These are phyloP conservation scores for Leptopilina drosophilae DNA, from an alignment of 2,888 invertebrate species.

Conservation along the genomic window DNA sequence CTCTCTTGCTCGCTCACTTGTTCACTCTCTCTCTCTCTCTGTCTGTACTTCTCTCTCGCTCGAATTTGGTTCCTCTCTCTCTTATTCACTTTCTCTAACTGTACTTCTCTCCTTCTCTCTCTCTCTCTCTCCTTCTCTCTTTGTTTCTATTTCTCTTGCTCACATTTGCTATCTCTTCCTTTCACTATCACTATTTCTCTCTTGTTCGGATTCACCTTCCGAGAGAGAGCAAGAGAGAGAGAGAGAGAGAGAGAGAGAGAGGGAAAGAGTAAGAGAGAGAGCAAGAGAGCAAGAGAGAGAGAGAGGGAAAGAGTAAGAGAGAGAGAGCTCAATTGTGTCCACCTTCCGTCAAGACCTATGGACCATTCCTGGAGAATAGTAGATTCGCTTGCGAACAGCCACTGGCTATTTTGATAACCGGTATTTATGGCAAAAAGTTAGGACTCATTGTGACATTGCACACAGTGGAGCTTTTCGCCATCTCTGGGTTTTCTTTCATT, in stretches of 20 bases:
- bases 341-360: constrained; percentile 56
- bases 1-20: constrained; percentile 52
- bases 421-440: constrained; percentile 75
- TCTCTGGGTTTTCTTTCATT: constrained; percentile 47
- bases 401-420: constrained; percentile 67
- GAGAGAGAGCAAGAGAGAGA: no score
- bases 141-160: neutral
- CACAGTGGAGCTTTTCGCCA: constrained; percentile 33
- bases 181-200: neutral
- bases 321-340: constrained; percentile 44
- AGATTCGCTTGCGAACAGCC: constrained; percentile 52
- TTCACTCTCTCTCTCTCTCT: constrained; percentile 38
- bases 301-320: no score
- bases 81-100: constrained; percentile 49
- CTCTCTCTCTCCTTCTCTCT: constrained; percentile 18
- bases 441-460: constrained; percentile 46
- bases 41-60: constrained; percentile 46
- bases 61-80: constrained; percentile 30
- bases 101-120: constrained; percentile 1
- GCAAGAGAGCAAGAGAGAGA: no score
- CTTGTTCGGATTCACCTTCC: neutral
- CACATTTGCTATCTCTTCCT: no score
- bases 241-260: no score
- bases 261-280: no score
- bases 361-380: constrained; percentile 57